Percentiles rank a stretch among this genome's conserved stretches.
These are phyloP conservation scores for Umimayanthus chanpuru DNA, from an alignment of 92 coral and sea anemone genomes.

Conservation along the genomic window DNA sequence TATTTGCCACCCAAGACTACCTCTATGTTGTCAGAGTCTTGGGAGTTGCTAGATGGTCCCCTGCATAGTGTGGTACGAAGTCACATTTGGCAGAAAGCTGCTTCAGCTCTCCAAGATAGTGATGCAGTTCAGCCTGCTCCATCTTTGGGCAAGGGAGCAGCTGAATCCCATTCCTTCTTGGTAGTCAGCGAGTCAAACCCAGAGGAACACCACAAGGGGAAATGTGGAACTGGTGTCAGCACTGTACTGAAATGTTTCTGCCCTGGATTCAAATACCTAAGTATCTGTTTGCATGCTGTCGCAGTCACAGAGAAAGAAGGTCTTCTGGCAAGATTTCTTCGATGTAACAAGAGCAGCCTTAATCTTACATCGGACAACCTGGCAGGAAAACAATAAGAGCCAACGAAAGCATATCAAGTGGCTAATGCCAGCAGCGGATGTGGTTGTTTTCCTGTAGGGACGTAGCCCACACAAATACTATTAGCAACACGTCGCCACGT, in stretches of 20 bases:
- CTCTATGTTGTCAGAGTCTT: constrained; percentile 48
- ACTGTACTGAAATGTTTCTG: constrained; percentile 56
- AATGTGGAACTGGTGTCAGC: constrained; percentile 43
- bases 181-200: constrained; percentile 54
- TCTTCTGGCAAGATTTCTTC: constrained; percentile 40
- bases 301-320: constrained; percentile 63
- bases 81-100: constrained; percentile 60
- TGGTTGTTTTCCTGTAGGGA: constrained; percentile 50
- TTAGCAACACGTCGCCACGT: not conserved
- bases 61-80: constrained; percentile 53
- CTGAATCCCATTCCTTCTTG: constrained; percentile 45
- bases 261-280: constrained; percentile 63
- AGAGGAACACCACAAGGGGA: constrained; percentile 54
- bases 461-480: constrained; percentile 22
- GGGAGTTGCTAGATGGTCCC: constrained; percentile 52
- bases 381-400: constrained; percentile 62
- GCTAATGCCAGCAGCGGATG: constrained; percentile 53
- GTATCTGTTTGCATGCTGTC: constrained; percentile 58
- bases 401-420: constrained; percentile 60
- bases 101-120: constrained; percentile 33
- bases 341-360: constrained; percentile 39
- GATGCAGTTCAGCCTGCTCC: constrained; percentile 62
- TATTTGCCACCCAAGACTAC: constrained; percentile 4
- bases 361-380: constrained; percentile 55
- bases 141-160: no score